Base-by-base conservation (phyloP, 2,797 vertebrate species). In the Sebastes nivosus region DNA sequence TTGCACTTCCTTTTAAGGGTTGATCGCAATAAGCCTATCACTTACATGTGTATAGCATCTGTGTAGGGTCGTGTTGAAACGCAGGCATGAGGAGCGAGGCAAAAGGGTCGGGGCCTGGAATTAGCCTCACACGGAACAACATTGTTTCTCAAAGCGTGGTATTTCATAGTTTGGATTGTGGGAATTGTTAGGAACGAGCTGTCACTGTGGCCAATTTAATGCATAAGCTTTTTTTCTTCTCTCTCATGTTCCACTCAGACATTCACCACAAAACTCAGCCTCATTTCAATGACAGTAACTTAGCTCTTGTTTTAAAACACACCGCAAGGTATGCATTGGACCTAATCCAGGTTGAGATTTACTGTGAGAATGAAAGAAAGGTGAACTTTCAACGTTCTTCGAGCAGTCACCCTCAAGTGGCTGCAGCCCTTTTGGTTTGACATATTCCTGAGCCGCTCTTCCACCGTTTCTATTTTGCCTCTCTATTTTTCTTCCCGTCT, bases 1-100 rank as follows among this genome's bases (percentile, higher is more conserved):
- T 89, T 88, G 89, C 74, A 77, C 92, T 94, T 93, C 96, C 95
- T 95, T 96, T 95, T 96, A 96, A 93, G 95, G 95, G 80, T 90
- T 93, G 93, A 92, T 94, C 78, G 86, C 85, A 86, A 90, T 81
- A 85, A 54, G 85, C 65, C 86, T 92, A 90, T 93, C 80, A 83
- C 83, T 88, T 89, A 87, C 87, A 94, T 86, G 92, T 90, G 92
- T 89, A 83, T 89, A 92, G 89, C 85, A 90, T 92, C 87, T 92
- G 88, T 85, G 88, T 79, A 78, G 75, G 84, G 71, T 75, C 86
- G 85, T 70, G 74, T 18, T 78, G 36, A 57, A 90, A 83, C 76
- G 60, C 67, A 83, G 77, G 55, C 72, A 75, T 58, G 75, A 76
- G 63, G 83, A 80, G 67, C 2, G 24, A 86, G 75, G 74, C 34